Conservation (phyloP, 1,140 invertebrate genomes). For the Mya arenaria region DNA sequence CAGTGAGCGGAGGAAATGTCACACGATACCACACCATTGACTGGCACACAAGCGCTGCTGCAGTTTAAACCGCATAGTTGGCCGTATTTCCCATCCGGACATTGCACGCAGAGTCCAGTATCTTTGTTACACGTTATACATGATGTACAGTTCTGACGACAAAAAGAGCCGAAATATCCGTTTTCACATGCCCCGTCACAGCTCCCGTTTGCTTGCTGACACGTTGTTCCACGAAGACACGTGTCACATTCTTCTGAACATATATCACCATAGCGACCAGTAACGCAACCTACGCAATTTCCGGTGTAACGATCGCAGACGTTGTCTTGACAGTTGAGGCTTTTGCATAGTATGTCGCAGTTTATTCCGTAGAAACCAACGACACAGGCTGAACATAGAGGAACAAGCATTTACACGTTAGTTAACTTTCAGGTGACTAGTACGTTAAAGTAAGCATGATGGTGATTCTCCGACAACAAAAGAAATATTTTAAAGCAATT, state of each 20-base stretch:
- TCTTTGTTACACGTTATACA: conserved; percentile 23
- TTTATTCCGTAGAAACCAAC: not conserved
- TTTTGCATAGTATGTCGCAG: conserved; percentile 3
- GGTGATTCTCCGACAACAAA: no score
- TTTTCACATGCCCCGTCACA: conserved; percentile 25
- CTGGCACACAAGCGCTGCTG: conserved; percentile 2
- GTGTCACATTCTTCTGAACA: conserved; percentile 12
- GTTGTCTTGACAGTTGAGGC: conserved; percentile 15
- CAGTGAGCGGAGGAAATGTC: not conserved
- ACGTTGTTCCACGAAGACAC: conserved; percentile 29
- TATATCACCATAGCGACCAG: conserved; percentile 1
- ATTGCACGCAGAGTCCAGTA: conserved; percentile 13
- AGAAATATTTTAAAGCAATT: no score
- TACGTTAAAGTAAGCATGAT: no score
- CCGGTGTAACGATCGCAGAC: conserved; percentile 26
- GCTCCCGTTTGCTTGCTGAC: conserved; percentile 35
- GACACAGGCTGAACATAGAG: conserved; percentile 13
- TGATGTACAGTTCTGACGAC: conserved; percentile 1
- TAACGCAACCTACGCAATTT: conserved; percentile 4
- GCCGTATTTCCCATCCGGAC: conserved; percentile 24
- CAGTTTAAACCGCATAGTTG: conserved; percentile 17
- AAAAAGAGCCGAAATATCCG: conserved; percentile 31
- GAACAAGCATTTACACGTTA: not conserved
- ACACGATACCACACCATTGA: not conserved
- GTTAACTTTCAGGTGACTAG: not conserved